Conservation (phyloP, 1,140 invertebrate genomes). For the Eueides isabella region DNA sequence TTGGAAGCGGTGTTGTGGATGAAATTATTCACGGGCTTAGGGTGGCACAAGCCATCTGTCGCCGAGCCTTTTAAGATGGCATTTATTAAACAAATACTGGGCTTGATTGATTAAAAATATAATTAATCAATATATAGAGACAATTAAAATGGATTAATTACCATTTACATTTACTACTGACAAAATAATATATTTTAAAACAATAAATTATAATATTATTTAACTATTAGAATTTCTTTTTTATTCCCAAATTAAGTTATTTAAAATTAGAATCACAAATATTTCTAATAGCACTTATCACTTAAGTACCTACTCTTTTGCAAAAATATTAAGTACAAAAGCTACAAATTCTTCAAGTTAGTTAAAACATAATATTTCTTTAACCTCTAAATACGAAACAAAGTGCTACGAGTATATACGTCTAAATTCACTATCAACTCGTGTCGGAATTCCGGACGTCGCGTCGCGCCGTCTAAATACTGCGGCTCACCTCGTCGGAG, state of each 20-base stretch:
- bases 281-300: too few relatives aligned
- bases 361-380: neutral
- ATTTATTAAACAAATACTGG: slow-evolving; percentile 27
- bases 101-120: slow-evolving; percentile 18
- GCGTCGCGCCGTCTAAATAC: slow-evolving; percentile 12
- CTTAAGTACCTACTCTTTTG: neutral
- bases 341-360: neutral
- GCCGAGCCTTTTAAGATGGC: slow-evolving; percentile 17
- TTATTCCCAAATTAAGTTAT: too few relatives aligned
- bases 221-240: too few relatives aligned
- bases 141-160: neutral
- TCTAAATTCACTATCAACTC: slow-evolving; percentile 6
- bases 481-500: slow-evolving; percentile 7
- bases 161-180: neutral
- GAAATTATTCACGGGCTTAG: slow-evolving; percentile 22
- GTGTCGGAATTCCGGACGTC: slow-evolving; percentile 17
- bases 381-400: slow-evolving; percentile 1
- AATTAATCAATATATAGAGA: neutral
- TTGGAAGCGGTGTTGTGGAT: slow-evolving; percentile 16
- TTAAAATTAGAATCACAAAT: too few relatives aligned
- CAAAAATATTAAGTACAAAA: too few relatives aligned
- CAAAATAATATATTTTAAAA: too few relatives aligned
- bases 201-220: too few relatives aligned
- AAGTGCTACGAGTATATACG: neutral
- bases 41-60: slow-evolving; percentile 24